A percentile compares a stretch with the other conserved stretches of the same genome.
Conservation (phyloP, 2,888 invertebrate species). For the Trachelus troglodyta region DNA sequence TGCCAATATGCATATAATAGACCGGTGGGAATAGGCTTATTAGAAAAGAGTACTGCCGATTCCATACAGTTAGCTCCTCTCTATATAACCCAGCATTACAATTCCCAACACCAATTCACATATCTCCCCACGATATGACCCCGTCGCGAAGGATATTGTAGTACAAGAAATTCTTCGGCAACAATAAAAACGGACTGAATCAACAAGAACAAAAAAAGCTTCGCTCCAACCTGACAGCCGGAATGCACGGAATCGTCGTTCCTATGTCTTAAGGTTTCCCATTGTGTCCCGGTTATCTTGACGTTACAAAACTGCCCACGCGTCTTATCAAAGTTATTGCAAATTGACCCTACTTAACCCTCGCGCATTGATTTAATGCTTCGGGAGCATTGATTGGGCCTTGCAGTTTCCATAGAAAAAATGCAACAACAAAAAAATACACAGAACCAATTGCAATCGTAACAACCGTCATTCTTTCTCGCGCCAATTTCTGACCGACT, state of each 20-base stretch:
- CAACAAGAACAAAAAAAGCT: neutral
- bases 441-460: neutral
- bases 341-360: slow-evolving; percentile 51
- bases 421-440: neutral
- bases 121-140: too few species aligned
- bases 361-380: slow-evolving; percentile 25
- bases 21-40: slow-evolving; percentile 44
- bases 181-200: too few species aligned
- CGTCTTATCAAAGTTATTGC: slow-evolving; percentile 43
- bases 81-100: neutral
- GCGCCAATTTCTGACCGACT: neutral
- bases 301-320: slow-evolving; percentile 32
- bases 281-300: neutral
- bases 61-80: neutral
- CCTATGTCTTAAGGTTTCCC: too few species aligned
- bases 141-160: neutral
- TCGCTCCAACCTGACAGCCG: neutral
- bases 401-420: slow-evolving; percentile 26
- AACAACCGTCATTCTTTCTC: neutral
- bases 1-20: slow-evolving; percentile 37
- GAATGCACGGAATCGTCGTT: too few species aligned
- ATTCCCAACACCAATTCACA: neutral
- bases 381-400: slow-evolving; percentile 26
- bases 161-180: neutral
- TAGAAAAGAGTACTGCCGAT: slow-evolving; percentile 10